Base-by-base conservation (phyloP, 1,140 invertebrate genomes). In the Hetaerina americana region DNA sequence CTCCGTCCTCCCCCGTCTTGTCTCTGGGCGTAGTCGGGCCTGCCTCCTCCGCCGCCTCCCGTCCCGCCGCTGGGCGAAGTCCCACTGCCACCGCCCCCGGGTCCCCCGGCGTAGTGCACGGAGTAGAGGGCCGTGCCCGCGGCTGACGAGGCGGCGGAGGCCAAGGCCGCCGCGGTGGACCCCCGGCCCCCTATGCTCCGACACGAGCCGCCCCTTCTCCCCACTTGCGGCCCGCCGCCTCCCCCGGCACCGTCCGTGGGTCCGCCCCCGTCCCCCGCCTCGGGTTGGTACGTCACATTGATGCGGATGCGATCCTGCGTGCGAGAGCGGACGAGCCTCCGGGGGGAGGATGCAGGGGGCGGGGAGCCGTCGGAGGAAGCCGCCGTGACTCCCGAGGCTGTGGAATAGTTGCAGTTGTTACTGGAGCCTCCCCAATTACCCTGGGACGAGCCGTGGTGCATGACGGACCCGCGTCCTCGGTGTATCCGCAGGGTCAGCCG, bases 401-500 rank as follows among this genome's bases (percentile, higher is more conserved):
- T 57, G 40, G 40, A 57, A 57, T 57, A n/a, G 10, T 57, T 57
- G 40, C 40, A 57, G 3, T n/a, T n/a, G 70, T 75, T 76, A 0
- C 84, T 87, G 57, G 85, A 88, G 73, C 87, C 88, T 18, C 86
- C 79, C n/a, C n/a, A n/a, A n/a, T n/a, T n/a, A n/a, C n/a, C n/a
- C n/a, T n/a, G n/a, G n/a, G n/a, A n/a, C n/a, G n/a, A n/a, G 76
- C 82, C 77, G 74, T 85, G 76, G 81, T 86, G 74, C 70, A 75
- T 77, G 79, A 88, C 71, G 12, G 86, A 87, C 15, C 86, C 85
- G 12, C 87, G 83, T 3, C 93, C 94, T 6, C 95, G 84, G 80
- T 98, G 96, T 75, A 98, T 96, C 71, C 96, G 87, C 73, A 98
- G 81, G 0, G 95, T 96, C 28, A 97, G 83, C 57, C 92, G 87